Percentiles rank a stretch among this genome's conserved stretches.
Evolutionary conservation across 2,113 vertebrate species (phyloP).

Genomic region (Myotis lucifugus): DNA sequence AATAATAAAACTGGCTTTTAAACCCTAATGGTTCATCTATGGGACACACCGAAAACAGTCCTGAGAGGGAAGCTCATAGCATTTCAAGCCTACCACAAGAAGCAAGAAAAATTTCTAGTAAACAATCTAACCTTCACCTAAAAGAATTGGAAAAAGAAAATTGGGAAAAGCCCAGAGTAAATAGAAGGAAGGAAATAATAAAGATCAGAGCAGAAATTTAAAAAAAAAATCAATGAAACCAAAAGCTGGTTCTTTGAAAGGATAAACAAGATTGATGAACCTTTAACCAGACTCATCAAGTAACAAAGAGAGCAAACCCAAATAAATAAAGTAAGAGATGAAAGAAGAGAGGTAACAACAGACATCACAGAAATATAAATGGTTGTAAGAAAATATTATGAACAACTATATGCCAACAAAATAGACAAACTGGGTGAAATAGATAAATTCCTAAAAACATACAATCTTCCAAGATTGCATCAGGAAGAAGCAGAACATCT

Average conservation of each 20-base stretch:
- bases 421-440: background rate
- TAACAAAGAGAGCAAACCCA: background rate
- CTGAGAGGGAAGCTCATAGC: background rate
- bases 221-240: background rate
- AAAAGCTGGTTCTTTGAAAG: background rate
- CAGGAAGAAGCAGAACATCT: background rate
- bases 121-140: background rate
- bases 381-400: background rate
- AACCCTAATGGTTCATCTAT: background rate
- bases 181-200: background rate
- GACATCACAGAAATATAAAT: background rate
- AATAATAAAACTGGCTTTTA: slow-evolving; percentile 27
- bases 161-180: background rate
- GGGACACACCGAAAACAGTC: background rate
- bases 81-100: background rate
- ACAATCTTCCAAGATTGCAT: background rate
- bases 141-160: background rate
- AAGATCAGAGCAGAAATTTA: background rate
- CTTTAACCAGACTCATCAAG: background rate
- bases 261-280: background rate
- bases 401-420: background rate
- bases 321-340: background rate
- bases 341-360: background rate
- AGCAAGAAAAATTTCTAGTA: background rate
- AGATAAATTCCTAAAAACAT: background rate